These are phyloP conservation scores for Drosophila pachea DNA, from an alignment of 1,140 invertebrate genomes.

Conservation along the genomic window DNA sequence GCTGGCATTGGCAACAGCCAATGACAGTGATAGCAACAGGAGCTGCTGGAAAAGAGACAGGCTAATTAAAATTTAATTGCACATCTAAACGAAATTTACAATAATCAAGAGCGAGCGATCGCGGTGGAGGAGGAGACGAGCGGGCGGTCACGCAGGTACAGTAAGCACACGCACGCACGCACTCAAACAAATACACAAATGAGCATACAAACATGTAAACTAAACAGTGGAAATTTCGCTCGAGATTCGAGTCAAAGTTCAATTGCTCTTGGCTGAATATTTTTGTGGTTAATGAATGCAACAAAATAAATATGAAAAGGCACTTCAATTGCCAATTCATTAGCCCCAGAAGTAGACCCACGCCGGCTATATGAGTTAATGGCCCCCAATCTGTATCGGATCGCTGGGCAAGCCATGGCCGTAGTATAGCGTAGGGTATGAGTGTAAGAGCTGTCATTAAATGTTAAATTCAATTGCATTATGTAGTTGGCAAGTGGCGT, in stretches of 20 bases:
- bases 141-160: too few species aligned
- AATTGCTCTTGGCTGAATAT: too few species aligned
- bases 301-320: too few species aligned
- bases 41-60: conserved; percentile 42
- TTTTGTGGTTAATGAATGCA: too few species aligned
- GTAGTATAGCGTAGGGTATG: neutral
- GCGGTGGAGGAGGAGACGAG: too few species aligned
- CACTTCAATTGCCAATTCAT: too few species aligned
- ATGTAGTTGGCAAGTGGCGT: conserved; percentile 44
- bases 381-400: too few species aligned
- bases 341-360: neutral
- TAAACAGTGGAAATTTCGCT: too few species aligned
- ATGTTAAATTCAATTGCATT: conserved; percentile 70
- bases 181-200: too few species aligned
- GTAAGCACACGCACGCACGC: too few species aligned
- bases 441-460: conserved; percentile 36
- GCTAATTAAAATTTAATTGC: conserved; percentile 76
- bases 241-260: too few species aligned
- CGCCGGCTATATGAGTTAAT: too few species aligned
- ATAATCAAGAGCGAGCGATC: conserved; percentile 47
- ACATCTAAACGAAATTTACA: conserved; percentile 72
- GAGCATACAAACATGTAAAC: neutral
- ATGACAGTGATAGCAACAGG: conserved; percentile 11
- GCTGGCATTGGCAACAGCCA: neutral
- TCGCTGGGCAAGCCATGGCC: neutral